Conservation (phyloP, 2,113 vertebrate genomes). For the Petaurus breviceps region DNA sequence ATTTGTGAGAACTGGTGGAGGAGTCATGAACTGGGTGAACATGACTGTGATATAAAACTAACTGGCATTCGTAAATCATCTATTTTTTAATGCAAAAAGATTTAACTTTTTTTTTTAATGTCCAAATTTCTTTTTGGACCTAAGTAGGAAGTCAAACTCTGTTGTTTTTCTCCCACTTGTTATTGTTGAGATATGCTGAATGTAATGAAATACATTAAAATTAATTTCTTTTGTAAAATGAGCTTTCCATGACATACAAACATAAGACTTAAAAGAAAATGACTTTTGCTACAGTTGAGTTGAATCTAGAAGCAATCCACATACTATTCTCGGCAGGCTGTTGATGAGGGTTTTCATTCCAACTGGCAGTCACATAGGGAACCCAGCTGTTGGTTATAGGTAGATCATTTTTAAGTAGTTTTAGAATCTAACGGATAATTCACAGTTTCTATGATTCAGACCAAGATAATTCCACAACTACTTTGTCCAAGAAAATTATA, state of each 20-base stretch:
- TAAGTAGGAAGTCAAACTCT: neutral
- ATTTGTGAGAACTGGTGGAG: neutral
- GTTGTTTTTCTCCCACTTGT: neutral
- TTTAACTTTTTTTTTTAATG: neutral
- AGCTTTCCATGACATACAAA: conserved; percentile 55
- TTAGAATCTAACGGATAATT: conserved; percentile 66
- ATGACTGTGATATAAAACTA: neutral
- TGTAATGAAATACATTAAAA: neutral
- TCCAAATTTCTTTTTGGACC: neutral
- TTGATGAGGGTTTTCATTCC: conserved; percentile 71
- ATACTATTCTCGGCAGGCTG: conserved; percentile 37
- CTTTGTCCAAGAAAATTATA: conserved; percentile 69
- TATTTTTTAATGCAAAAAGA: neutral
- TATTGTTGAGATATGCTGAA: neutral
- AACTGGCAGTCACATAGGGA: conserved; percentile 71
- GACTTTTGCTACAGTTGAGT: conserved; percentile 50
- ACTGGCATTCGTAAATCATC: neutral
- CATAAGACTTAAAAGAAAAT: conserved; percentile 57
- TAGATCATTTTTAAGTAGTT: conserved; percentile 77
- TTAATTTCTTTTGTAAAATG: neutral
- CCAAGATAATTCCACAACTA: conserved; percentile 67
- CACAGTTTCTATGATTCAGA: conserved; percentile 71
- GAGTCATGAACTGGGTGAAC: neutral
- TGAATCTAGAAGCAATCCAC: conserved; percentile 51
- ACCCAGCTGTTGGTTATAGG: conserved; percentile 70